Percentiles rank a stretch among this genome's conserved stretches.
Evolutionary conservation across 2,113 vertebrate species (phyloP).

Genomic region (Castor canadensis): DNA sequence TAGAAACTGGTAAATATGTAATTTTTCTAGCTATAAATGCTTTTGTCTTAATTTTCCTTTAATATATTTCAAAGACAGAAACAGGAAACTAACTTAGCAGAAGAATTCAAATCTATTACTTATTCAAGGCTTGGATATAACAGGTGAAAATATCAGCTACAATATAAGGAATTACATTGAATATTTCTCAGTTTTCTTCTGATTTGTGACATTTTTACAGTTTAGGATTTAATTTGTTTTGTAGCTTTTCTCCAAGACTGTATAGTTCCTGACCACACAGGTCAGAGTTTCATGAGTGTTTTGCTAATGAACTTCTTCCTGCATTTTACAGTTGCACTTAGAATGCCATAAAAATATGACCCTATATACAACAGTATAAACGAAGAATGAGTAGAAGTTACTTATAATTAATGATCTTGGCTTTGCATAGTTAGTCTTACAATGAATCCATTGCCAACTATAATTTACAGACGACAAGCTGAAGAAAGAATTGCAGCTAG

Average conservation of each 20-base stretch:
- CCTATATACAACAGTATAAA: neutral
- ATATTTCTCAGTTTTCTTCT: neutral
- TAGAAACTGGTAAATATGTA: neutral
- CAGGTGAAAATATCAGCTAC: neutral
- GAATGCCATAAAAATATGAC: constrained; percentile 1
- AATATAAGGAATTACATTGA: neutral
- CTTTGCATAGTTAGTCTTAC: constrained; percentile 33
- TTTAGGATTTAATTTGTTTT: constrained; percentile 23
- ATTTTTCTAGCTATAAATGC: neutral
- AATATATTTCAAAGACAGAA: neutral
- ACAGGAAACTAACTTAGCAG: neutral
- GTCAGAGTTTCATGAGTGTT: constrained; percentile 31
- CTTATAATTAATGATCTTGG: constrained; percentile 39
- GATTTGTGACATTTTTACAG: neutral
- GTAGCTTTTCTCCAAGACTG: neutral
- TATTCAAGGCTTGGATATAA: neutral
- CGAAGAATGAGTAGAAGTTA: constrained; percentile 16
- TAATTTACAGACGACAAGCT: neutral
- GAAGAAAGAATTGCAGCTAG: neutral
- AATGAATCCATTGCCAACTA: constrained; percentile 14
- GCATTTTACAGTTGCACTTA: constrained; percentile 10
- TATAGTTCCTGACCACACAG: neutral
- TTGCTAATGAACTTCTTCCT: constrained; percentile 29
- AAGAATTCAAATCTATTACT: constrained; percentile 8
- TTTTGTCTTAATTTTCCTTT: neutral